These are phyloP conservation scores for Anarhynchus alexandrinus DNA, from an alignment of 2,113 vertebrate genomes.

Conservation along the genomic window DNA sequence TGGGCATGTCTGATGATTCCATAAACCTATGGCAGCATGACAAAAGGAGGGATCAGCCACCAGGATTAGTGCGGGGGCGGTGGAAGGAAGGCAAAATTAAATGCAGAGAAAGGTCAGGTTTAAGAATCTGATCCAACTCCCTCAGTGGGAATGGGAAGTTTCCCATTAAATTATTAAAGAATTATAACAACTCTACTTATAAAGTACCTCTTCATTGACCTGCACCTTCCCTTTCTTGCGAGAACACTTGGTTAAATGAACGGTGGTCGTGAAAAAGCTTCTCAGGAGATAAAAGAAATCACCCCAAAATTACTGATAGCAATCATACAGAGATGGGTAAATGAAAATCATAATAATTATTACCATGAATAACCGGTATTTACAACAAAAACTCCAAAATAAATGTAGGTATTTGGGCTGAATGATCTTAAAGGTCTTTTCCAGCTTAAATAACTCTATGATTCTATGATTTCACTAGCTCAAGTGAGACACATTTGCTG, in stretches of 20 bases:
- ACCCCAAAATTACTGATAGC: neutral
- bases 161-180: neutral
- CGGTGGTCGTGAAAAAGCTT: neutral
- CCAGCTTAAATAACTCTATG: neutral
- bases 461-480: neutral
- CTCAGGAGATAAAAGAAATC: neutral
- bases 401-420: neutral
- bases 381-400: neutral
- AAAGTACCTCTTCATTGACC: neutral
- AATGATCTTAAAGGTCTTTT: neutral
- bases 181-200: neutral
- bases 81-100: neutral
- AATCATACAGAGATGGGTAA: neutral
- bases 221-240: neutral
- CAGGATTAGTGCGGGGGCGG: neutral
- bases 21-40: conserved; percentile 11
- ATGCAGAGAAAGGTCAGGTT: neutral
- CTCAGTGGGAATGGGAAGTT: neutral
- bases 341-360: neutral
- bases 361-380: neutral
- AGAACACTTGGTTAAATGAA: neutral
- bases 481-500: neutral
- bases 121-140: neutral
- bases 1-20: neutral
- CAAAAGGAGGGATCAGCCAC: neutral